Evolutionary conservation across 2,797 vertebrate species (phyloP).

Genomic region (Momotus momota): DNA sequence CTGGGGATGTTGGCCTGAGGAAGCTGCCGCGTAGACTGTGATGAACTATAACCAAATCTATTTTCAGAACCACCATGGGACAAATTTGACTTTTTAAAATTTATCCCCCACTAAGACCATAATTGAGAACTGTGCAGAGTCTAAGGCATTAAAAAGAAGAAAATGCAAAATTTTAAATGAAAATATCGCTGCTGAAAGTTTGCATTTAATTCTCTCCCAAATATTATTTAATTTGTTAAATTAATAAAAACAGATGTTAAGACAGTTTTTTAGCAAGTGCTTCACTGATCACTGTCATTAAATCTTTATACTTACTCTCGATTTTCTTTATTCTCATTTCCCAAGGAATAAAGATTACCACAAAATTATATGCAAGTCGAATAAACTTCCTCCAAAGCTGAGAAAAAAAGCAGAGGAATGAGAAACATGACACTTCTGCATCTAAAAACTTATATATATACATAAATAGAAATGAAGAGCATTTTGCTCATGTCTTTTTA

Average conservation of each 20-base stretch:
- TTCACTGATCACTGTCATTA: neutral
- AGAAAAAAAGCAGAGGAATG: neutral
- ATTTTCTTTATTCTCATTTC: constrained; percentile 99
- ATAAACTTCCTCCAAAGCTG: constrained; percentile 93
- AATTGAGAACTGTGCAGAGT: neutral
- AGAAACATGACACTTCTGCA: neutral
- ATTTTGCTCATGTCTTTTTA: neutral
- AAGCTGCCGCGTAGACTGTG: neutral
- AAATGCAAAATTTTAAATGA: neutral
- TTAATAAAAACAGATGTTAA: neutral
- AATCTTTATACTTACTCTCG: constrained; percentile 87
- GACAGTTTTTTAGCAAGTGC: neutral
- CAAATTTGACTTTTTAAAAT: neutral
- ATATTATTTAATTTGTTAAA: neutral
- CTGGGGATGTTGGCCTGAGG: neutral
- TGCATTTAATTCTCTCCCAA: neutral
- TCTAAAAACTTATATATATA: neutral
- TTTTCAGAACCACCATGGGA: neutral
- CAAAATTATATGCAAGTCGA: constrained; percentile 90
- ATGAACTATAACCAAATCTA: neutral
- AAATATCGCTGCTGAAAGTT: neutral
- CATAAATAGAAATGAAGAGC: neutral
- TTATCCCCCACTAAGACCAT: neutral
- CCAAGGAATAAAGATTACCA: constrained; percentile 95
- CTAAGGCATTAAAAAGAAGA: neutral